Percentiles rank a stretch among this genome's conserved stretches.
Conservation (phyloP, 2,888 invertebrate genomes). For the Drosophila nr. perissopoda region DNA sequence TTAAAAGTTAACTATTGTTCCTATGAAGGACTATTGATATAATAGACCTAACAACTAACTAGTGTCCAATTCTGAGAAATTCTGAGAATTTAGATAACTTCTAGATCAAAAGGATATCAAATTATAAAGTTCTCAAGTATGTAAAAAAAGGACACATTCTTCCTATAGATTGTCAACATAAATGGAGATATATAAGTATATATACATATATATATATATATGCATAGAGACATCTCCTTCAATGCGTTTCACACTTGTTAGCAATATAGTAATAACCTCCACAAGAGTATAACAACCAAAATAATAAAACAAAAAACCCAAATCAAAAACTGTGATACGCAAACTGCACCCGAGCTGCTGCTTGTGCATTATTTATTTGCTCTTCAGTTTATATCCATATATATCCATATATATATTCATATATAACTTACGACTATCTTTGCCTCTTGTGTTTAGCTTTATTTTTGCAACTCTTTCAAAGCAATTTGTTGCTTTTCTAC, state of each 20-base stretch:
- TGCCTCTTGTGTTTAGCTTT: slow-evolving; percentile 5
- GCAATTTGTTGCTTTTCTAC: slow-evolving; percentile 61
- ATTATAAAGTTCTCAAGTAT: background rate
- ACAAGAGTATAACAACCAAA: background rate
- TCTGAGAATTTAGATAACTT: background rate
- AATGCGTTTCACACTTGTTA: background rate
- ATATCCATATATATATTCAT: background rate
- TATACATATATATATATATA: background rate
- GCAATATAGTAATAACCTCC: background rate
- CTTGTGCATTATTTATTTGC: slow-evolving; percentile 9
- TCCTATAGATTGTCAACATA: background rate
- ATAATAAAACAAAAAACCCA: background rate
- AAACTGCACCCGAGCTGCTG: slow-evolving; percentile 71
- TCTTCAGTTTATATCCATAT: slow-evolving; percentile 4
- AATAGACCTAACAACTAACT: background rate
- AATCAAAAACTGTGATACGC: slow-evolving; percentile 64
- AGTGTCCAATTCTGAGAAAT: background rate
- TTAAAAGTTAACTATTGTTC: background rate
- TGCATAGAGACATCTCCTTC: background rate
- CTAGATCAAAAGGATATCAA: background rate
- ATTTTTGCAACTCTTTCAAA: slow-evolving; percentile 23
- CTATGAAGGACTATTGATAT: background rate
- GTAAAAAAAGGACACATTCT: background rate
- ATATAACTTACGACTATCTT: slow-evolving; percentile 11
- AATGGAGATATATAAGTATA: background rate